Percentiles rank a stretch among this genome's conserved stretches.
Conservation (phyloP, 2,113 vertebrate genomes). For the Sinocyclocheilus anshuiensis region DNA sequence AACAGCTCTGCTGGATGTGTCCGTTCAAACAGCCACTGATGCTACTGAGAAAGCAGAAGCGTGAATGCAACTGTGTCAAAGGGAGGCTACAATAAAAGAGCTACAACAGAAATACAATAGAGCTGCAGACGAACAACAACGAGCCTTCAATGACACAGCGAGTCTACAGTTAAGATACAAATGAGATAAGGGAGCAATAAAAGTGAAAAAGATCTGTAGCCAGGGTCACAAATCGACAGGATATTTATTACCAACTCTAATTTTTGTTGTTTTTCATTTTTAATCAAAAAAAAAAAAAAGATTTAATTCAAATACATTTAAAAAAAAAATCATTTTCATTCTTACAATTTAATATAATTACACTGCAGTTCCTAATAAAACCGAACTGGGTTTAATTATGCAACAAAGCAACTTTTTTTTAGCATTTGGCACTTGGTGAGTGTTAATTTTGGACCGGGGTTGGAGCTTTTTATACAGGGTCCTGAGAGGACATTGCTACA, state of each 20-base stretch:
- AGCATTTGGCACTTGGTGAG: neutral
- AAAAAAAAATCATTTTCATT: neutral
- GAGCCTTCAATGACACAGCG: neutral
- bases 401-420: neutral
- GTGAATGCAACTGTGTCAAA: constrained; percentile 9
- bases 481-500: neutral
- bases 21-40: constrained; percentile 56
- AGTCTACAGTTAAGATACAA: neutral
- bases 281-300: too few relatives aligned
- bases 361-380: neutral
- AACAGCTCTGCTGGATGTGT: constrained; percentile 16
- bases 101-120: constrained; percentile 59
- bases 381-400: neutral
- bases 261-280: too few relatives aligned
- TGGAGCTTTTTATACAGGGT: constrained; percentile 5
- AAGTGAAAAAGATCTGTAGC: neutral
- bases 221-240: too few relatives aligned
- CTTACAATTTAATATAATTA: neutral
- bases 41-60: constrained; percentile 32
- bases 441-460: neutral
- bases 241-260: neutral
- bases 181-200: neutral
- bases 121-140: constrained; percentile 27
- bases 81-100: constrained; percentile 45
- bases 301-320: too few relatives aligned